phyloP scores from a whole-genome alignment of 2,888 invertebrate genomes.

The Sceliomorpha sp. region DNA sequence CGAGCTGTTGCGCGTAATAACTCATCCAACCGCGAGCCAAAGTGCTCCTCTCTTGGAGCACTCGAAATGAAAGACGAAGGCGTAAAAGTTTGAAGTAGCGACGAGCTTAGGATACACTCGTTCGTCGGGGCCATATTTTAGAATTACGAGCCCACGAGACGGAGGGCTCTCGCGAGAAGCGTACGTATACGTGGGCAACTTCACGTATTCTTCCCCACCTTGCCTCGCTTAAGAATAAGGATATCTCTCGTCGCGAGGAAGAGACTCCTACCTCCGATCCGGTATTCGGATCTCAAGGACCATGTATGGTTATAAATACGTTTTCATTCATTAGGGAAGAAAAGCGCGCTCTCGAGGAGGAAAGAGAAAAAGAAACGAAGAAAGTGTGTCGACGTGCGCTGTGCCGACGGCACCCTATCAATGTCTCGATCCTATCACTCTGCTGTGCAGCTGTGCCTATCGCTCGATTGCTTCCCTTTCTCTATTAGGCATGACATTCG shows the following conservation, averaged over 20 bases:
- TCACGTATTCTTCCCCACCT: too few relatives aligned
- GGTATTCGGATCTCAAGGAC: neutral
- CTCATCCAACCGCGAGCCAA: conserved; percentile 19
- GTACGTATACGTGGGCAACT: too few relatives aligned
- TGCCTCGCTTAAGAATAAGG: neutral
- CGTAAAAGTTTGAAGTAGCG: conserved; percentile 64
- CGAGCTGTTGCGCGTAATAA: conserved; percentile 13
- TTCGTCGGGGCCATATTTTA: conserved; percentile 66
- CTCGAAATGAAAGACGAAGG: conserved; percentile 49
- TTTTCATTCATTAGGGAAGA: conserved; percentile 13
- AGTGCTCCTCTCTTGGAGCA: conserved; percentile 31
- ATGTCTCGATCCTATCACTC: conserved; percentile 1
- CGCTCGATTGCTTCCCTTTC: conserved; percentile 1
- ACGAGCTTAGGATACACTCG: conserved; percentile 56
- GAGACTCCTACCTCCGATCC: neutral
- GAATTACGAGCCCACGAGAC: conserved; percentile 63
- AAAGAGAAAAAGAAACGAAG: neutral
- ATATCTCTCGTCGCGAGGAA: conserved; percentile 1
- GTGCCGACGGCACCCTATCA: conserved; percentile 18
- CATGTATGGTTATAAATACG: conserved; percentile 10
- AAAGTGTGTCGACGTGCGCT: conserved; percentile 7
- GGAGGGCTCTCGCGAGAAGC: conserved; percentile 24
- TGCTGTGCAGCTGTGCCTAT: conserved; percentile 2
- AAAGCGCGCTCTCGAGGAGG: too few relatives aligned
- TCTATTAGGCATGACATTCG: neutral